phyloP scores from a whole-genome alignment of 1,140 invertebrate genomes.

The Diorhabda carinulata region DNA sequence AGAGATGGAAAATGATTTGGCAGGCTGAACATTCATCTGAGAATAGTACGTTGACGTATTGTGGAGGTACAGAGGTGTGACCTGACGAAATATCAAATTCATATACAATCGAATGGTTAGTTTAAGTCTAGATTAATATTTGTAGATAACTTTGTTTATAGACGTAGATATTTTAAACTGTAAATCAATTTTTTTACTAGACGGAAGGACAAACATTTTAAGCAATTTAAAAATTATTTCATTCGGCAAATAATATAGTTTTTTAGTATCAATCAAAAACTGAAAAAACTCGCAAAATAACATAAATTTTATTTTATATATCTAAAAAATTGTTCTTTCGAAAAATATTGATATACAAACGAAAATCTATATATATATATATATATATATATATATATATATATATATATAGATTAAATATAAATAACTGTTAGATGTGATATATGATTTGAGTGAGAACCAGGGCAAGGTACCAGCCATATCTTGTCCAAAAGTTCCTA shows the following conservation, averaged over 20 bases:
- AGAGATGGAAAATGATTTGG: conserved; percentile 48
- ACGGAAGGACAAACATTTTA: no score
- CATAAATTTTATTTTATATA: no score
- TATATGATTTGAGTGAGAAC: conserved; percentile 7
- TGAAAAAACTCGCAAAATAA: no score
- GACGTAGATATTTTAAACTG: not conserved
- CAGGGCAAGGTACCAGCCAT: conserved; percentile 26
- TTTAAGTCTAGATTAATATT: conserved; percentile 31
- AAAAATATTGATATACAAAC: no score
- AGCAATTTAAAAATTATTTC: no score
- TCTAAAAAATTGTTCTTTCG: no score
- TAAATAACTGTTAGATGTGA: not conserved
- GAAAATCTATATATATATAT: no score
- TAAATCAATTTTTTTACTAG: no score
- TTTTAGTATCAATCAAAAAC: no score
- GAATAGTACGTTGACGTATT: conserved; percentile 43
- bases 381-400: no score
- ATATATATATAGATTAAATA: no score
- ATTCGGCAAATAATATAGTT: no score
- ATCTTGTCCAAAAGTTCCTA: conserved; percentile 13
- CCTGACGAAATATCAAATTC: conserved; percentile 40
- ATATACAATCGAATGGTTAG: conserved; percentile 47
- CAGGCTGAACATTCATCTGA: conserved; percentile 44
- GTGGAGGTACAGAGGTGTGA: conserved; percentile 48
- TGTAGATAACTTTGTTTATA: not conserved